Evolutionary conservation across 2,797 vertebrate genomes (phyloP), one percentile per base, ranked within the genome.

Genomic region (Chaetodon trifasciatus): DNA sequence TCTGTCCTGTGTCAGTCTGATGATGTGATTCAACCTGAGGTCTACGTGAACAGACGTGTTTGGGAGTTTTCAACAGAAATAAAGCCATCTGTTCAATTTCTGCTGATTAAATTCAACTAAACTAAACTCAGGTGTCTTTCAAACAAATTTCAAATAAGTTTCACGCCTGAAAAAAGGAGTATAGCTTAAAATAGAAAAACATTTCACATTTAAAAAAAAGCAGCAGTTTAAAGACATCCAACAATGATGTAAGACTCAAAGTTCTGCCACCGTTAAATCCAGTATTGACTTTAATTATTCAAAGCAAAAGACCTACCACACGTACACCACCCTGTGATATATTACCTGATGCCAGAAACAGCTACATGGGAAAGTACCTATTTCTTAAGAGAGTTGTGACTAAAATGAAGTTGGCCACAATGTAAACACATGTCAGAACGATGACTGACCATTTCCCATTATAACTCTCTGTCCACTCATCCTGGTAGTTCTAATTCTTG

Each of bases 401-500:
- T 90, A 91, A 90, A 93, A 89, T 80, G 74, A 93, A 87, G 88
- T 82, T 79, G 72, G 71, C 93, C 94, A 94, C 92, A 94, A 91
- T 88, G 88, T 90, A 93, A 93, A 93, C 90, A 92, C 88, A 89
- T 89, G 89, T 91, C 88, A 86, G 84, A 86, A 88, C 75, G 76
- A 89, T 92, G 90, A 92, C 92, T 89, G 91, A 90, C 89, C 87
- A 67, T 90, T 91, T 92, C 89, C 91, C 65, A 58, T 88, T 90
- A 86, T 92, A 94, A 88, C 90, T 83, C 84, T 84, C 84, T 81
- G 91, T 93, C 91, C 90, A 93, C 90, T 95, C 92, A 93, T 94
- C 86, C 89, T 93, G 83, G 89, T 91, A 79, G 68, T 79, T 86
- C 85, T 91, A 88, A 89, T 90, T 90, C 71, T 80, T 90, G 82